Conservation (phyloP, 2,888 invertebrate species). For the Ephialtes manifestator region DNA sequence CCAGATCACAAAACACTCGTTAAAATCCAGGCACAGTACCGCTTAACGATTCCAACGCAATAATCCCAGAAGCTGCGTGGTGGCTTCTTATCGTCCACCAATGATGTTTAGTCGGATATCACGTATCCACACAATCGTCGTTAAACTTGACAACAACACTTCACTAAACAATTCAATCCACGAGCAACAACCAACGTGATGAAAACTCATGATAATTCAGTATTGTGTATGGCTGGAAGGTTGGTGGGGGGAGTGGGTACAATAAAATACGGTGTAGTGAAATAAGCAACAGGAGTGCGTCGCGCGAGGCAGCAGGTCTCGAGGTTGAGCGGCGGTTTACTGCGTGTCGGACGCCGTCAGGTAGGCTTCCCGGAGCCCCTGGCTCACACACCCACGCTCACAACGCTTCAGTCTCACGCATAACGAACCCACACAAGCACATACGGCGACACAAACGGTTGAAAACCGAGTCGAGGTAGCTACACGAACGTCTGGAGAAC, state of each 20-base stretch:
- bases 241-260: constrained; percentile 15
- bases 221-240: constrained; percentile 23
- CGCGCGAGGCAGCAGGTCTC: constrained; percentile 73
- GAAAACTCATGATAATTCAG: constrained; percentile 64
- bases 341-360: constrained; percentile 86
- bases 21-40: neutral
- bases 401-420: constrained; percentile 75
- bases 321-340: constrained; percentile 81
- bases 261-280: constrained; percentile 62
- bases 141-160: constrained; percentile 18
- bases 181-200: constrained; percentile 48
- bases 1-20: neutral
- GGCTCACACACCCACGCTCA: constrained; percentile 83
- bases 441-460: constrained; percentile 57
- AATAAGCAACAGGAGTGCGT: constrained; percentile 56
- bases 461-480: constrained; percentile 54
- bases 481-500: constrained; percentile 82
- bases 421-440: constrained; percentile 67
- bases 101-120: constrained; percentile 21
- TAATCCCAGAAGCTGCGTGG: constrained; percentile 1
- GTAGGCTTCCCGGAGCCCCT: constrained; percentile 81
- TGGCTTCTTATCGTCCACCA: constrained; percentile 33
- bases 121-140: constrained; percentile 39
- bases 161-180: neutral
- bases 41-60: constrained; percentile 21